Evolutionary conservation across 2,888 invertebrate species (phyloP).

Genomic region (Dinocampus coccinellae): DNA sequence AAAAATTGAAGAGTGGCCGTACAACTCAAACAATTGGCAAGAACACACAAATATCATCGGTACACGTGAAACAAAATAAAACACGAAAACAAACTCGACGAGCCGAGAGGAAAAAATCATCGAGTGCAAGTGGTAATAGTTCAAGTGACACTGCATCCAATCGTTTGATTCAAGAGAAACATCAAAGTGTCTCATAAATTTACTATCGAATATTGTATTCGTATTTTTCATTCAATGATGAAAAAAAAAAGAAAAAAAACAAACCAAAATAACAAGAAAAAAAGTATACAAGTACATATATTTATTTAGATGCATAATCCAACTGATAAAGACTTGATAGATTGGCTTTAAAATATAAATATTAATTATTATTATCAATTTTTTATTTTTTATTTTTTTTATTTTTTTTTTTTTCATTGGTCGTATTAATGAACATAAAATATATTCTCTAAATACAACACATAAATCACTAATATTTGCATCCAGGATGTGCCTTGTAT

Average conservation of each 20-base stretch:
- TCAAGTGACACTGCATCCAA: slow-evolving; percentile 50
- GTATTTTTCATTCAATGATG: neutral
- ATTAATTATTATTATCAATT: too few relatives aligned
- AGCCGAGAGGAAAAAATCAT: slow-evolving; percentile 54
- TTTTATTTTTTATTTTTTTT: too few relatives aligned
- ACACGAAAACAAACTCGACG: slow-evolving; percentile 48
- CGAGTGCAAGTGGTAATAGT: slow-evolving; percentile 40
- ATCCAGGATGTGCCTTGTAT: slow-evolving; percentile 34
- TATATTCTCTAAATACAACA: slow-evolving; percentile 2
- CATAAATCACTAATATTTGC: neutral
- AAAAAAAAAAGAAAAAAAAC: too few relatives aligned
- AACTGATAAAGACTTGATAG: too few relatives aligned
- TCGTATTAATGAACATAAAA: neutral
- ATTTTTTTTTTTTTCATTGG: neutral
- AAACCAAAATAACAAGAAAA: too few relatives aligned
- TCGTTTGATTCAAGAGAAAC: slow-evolving; percentile 58
- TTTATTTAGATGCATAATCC: too few relatives aligned
- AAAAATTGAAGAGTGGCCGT: neutral
- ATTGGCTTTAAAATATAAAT: too few relatives aligned
- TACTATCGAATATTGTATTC: neutral
- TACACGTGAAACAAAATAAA: neutral
- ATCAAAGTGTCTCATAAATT: slow-evolving; percentile 18
- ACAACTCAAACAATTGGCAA: neutral
- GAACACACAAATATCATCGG: neutral
- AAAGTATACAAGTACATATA: too few relatives aligned